These are phyloP conservation scores for Terrapene triunguis DNA, from an alignment of 2,113 vertebrate genomes.

Conservation along the genomic window DNA sequence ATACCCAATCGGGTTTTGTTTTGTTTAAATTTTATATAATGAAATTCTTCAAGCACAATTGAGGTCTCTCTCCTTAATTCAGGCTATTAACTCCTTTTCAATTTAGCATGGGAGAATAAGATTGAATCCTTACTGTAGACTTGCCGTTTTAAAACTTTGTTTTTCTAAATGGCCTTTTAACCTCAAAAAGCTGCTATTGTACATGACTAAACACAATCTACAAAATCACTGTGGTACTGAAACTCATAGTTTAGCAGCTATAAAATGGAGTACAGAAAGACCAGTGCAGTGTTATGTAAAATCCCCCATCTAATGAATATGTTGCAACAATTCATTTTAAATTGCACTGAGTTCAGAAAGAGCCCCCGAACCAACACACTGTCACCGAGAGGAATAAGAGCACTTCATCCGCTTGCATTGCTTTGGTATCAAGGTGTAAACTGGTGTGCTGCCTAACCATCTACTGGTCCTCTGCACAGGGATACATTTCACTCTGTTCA, in stretches of 20 bases:
- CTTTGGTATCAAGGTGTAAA: not conserved
- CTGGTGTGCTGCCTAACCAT: not conserved
- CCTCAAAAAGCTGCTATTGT: not conserved
- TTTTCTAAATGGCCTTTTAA: slow-evolving; percentile 27
- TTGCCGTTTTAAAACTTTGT: not conserved
- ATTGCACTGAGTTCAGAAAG: not conserved
- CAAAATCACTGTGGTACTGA: not conserved
- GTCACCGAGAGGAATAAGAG: not conserved
- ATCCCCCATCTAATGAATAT: not conserved
- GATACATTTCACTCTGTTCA: not conserved
- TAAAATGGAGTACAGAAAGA: not conserved
- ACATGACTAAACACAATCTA: not conserved
- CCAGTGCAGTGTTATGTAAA: not conserved
- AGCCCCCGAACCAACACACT: not conserved
- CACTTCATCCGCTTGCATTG: not conserved
- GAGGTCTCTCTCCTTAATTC: not conserved
- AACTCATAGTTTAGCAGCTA: not conserved
- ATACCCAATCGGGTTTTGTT: not conserved
- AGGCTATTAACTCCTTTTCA: slow-evolving; percentile 4
- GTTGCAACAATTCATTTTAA: not conserved
- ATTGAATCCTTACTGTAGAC: not conserved
- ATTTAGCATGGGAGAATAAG: not conserved
- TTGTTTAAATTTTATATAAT: not conserved
- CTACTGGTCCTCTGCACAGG: not conserved
- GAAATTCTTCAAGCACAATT: not conserved